Conservation (phyloP, 2,113 vertebrate species). For the Procavia capensis region DNA sequence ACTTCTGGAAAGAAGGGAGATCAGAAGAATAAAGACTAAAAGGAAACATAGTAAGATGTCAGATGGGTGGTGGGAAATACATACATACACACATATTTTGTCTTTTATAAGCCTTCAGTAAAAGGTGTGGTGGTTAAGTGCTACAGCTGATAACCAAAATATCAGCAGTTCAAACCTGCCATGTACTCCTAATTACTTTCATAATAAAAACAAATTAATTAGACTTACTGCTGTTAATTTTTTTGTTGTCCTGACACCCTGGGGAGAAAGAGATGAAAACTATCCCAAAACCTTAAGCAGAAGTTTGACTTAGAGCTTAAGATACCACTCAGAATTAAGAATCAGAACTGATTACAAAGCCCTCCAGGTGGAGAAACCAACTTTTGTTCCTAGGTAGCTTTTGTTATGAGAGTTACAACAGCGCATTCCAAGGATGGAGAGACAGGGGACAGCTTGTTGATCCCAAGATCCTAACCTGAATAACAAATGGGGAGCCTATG, state of each 20-base stretch:
- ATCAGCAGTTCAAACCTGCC: no score
- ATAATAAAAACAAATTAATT: background rate
- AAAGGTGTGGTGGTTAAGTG: no score
- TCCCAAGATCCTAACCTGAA: background rate
- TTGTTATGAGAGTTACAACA: conserved; percentile 15
- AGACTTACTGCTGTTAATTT: background rate
- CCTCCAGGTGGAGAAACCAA: background rate
- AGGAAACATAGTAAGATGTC: background rate
- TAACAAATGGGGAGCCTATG: background rate
- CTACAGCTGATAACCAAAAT: no score
- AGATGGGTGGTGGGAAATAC: no score
- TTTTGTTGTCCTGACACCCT: background rate
- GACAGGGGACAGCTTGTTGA: background rate
- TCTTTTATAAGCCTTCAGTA: background rate
- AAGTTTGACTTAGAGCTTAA: background rate
- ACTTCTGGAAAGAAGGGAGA: background rate
- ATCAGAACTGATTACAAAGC: background rate
- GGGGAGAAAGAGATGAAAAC: background rate
- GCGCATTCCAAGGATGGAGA: no score
- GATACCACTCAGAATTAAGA: background rate
- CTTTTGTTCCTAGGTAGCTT: background rate
- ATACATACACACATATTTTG: background rate
- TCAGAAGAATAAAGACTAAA: background rate
- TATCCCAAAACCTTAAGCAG: background rate
- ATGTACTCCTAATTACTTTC: no score